Evolutionary conservation across 2,113 vertebrate genomes (phyloP).

Genomic region (Prunella himalayana): DNA sequence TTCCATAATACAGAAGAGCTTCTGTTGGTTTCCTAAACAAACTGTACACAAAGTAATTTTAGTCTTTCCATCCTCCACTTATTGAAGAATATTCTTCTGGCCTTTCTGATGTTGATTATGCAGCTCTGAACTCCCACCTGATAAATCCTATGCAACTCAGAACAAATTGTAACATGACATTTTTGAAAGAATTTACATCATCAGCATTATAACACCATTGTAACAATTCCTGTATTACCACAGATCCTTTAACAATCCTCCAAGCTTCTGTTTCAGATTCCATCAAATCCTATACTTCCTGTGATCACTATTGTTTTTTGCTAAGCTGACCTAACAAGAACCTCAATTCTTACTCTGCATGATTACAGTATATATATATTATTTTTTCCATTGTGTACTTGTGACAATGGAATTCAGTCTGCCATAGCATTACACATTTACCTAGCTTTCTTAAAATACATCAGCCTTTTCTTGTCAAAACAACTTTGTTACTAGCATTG

Average conservation of each 20-base stretch:
- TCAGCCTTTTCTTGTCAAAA: neutral
- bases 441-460: neutral
- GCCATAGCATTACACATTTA: neutral
- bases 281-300: neutral
- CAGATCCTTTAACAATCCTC: neutral
- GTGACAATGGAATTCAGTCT: neutral
- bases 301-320: neutral
- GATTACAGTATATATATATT: neutral
- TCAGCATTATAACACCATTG: neutral
- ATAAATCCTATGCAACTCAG: neutral
- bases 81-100: neutral
- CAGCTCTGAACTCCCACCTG: neutral
- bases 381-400: neutral
- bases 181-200: neutral
- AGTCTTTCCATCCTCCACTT: neutral
- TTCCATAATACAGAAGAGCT: neutral
- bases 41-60: neutral
- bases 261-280: neutral
- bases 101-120: neutral
- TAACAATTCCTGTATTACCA: neutral
- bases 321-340: neutral
- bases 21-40: neutral
- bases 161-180: neutral
- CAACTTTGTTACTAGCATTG: neutral
- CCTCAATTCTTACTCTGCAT: neutral